phyloP scores from a whole-genome alignment of 2,797 vertebrate genomes.

The Thaleichthys pacificus region DNA sequence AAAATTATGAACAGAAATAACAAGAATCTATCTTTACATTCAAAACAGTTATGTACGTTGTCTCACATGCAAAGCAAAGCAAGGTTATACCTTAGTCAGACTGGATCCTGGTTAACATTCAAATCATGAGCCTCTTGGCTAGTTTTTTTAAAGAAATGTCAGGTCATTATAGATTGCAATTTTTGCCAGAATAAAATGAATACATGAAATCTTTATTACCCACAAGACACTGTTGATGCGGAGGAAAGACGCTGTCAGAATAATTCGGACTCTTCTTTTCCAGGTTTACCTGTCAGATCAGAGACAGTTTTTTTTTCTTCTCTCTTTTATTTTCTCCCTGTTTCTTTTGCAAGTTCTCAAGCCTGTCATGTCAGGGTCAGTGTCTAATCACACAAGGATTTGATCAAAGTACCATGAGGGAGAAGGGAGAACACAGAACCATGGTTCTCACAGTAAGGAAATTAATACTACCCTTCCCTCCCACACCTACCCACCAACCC shows the following conservation, averaged over 20 bases:
- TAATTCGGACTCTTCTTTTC: constrained; percentile 67
- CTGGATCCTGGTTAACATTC: constrained; percentile 74
- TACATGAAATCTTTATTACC: constrained; percentile 87
- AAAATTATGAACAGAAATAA: constrained; percentile 9
- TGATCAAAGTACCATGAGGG: constrained; percentile 76
- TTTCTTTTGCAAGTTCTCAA: constrained; percentile 66
- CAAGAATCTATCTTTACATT: constrained; percentile 1
- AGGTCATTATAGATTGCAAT: constrained; percentile 82
- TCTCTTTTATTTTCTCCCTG: background rate
- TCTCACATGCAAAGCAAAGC: constrained; percentile 53
- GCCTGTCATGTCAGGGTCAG: constrained; percentile 77
- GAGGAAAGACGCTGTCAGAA: constrained; percentile 74
- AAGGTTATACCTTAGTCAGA: constrained; percentile 59
- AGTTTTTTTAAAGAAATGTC: constrained; percentile 80
- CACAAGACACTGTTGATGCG: constrained; percentile 71
- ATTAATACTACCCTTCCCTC: constrained; percentile 65
- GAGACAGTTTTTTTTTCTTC: constrained; percentile 1
- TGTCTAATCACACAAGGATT: constrained; percentile 74
- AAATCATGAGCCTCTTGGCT: constrained; percentile 72
- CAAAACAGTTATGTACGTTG: constrained; percentile 39
- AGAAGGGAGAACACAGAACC: constrained; percentile 55
- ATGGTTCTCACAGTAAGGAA: constrained; percentile 71
- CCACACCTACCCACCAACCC: constrained; percentile 1
- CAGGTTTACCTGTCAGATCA: constrained; percentile 68
- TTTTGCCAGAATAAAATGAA: constrained; percentile 79